Percentiles rank a stretch among this genome's conserved stretches.
Evolutionary conservation across 2,113 vertebrate species (phyloP).

Genomic region (Rhea americana): DNA sequence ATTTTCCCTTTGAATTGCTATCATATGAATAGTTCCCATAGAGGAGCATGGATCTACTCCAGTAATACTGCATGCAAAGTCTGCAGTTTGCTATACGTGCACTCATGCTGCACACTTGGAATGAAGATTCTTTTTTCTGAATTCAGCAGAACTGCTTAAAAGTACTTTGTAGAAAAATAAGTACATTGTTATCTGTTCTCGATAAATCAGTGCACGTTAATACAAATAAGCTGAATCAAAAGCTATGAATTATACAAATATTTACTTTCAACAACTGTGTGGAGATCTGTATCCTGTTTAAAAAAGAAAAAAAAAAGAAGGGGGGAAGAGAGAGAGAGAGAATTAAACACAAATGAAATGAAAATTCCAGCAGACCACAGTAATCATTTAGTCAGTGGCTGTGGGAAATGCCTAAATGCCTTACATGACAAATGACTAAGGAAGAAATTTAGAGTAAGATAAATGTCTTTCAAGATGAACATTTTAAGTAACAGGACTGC

Average conservation of each 20-base stretch:
- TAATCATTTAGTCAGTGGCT: not conserved
- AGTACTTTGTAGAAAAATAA: not conserved
- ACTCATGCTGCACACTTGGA: not conserved
- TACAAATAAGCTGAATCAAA: not conserved
- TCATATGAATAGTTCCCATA: conserved; percentile 37
- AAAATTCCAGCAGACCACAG: not conserved
- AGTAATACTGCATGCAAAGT: not conserved
- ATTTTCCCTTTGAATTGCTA: conserved; percentile 4
- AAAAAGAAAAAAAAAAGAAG: no score
- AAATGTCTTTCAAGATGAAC: not conserved
- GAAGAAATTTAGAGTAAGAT: not conserved
- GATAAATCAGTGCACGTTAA: not conserved
- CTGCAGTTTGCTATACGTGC: not conserved
- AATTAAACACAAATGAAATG: not conserved
- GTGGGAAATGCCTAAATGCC: not conserved
- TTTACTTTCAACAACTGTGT: not conserved
- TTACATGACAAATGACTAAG: not conserved
- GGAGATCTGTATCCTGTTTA: not conserved
- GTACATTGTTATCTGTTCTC: not conserved
- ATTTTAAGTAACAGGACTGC: not conserved
- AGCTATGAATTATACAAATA: not conserved
- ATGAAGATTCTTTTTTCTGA: not conserved
- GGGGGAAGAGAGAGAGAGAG: not conserved
- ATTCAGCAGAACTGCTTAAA: not conserved
- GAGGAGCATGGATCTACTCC: not conserved